Conservation (phyloP, 1,140 invertebrate species). For the Nilaparvata lugens region DNA sequence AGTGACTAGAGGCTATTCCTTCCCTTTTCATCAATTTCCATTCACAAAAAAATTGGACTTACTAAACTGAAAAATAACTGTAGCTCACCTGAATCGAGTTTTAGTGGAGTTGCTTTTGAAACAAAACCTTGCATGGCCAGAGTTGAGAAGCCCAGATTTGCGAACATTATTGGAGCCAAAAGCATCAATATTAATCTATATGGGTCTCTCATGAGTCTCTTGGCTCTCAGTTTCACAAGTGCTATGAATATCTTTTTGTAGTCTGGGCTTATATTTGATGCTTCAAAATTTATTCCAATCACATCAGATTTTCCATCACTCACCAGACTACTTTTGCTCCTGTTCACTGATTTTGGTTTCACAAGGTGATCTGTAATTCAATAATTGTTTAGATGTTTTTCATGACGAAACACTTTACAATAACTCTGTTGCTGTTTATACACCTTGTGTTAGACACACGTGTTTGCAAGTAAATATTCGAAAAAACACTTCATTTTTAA, state of each 20-base stretch:
- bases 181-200: constrained; percentile 43
- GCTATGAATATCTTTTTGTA: constrained; percentile 41
- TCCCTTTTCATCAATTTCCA: too few species aligned
- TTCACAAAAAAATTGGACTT: too few species aligned
- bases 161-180: constrained; percentile 46
- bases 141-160: constrained; percentile 53
- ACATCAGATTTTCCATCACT: not conserved
- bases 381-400: too few species aligned
- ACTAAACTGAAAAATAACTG: too few species aligned
- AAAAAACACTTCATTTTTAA: too few species aligned
- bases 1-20: too few species aligned
- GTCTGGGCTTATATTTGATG: constrained; percentile 44
- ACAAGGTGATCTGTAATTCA: not conserved
- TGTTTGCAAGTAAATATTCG: too few species aligned
- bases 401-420: too few species aligned
- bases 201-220: constrained; percentile 40
- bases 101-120: not conserved
- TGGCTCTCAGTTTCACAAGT: constrained; percentile 38
- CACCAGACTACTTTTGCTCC: not conserved
- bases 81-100: not conserved
- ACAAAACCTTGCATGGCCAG: not conserved
- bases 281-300: constrained; percentile 35
- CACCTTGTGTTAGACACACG: too few species aligned
- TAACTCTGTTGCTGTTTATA: too few species aligned
- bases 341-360: not conserved